Evolutionary conservation across 1,140 invertebrate genomes (phyloP), one percentile per base, ranked within the genome.

Genomic region (Drosophila littoralis): DNA sequence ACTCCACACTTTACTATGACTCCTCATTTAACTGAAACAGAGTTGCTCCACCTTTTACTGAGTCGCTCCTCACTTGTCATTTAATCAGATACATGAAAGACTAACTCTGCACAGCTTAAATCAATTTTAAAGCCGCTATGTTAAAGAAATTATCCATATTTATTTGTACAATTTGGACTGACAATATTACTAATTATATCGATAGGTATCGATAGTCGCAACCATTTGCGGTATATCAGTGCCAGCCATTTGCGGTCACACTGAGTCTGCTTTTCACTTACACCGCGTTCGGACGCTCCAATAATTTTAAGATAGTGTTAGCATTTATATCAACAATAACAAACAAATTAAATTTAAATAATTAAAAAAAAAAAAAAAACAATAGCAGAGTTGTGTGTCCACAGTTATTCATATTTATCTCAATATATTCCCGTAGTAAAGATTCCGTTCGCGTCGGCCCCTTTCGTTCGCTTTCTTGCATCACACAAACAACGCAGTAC

Each of bases 271-370:
- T 73, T 73, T 73, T 73, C 63, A 67, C 64, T 67, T 52, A 67
- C 70, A 54, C 54, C 63, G 71, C 75, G 79, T 59, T 66, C 61
- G 79, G 79, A 50, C 70, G 79, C 79, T 64, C 63, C 66, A 70
- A 63, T 71, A 72, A 65, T 77, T 81, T 75, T 83, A 83, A 73
- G 71, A 69, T 74, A 74, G 70, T 60, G 51, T 45, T 81, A 81
- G 78, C 58, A 46, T 73, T 75, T 74, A 43, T 63, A 74, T 60
- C 60, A 60, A 59, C 52, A 59, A 22, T 66, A 75, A 45, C 69
- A 59, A 46, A 52, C 61, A 59, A 45, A 33, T 28, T 28, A 28
- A 28, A 28, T 28, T 28, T 28, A 35, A 45, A 12, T 6, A 42
- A 40, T 32, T 13, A 59, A 33, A 51, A 38, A 38, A 59, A 33